These are phyloP conservation scores for Lithobates sylvaticus DNA, from an alignment of 2,797 vertebrate species.

Conservation along the genomic window DNA sequence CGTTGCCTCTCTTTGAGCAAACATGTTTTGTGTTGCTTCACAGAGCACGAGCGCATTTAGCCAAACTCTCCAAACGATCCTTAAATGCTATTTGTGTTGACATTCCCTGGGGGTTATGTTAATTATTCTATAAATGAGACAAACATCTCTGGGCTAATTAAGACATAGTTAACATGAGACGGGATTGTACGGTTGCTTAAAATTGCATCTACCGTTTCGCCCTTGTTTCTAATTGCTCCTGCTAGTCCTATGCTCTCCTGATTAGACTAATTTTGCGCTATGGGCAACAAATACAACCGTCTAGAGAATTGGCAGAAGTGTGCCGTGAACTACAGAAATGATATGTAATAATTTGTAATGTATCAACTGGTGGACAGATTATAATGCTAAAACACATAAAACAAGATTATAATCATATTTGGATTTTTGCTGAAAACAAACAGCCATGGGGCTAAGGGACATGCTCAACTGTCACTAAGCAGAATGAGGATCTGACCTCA, in stretches of 20 bases:
- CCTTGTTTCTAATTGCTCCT: conserved; percentile 48
- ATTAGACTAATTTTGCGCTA: conserved; percentile 45
- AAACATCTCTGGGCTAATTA: conserved; percentile 62
- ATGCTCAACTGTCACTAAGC: neutral
- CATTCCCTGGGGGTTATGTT: conserved; percentile 53
- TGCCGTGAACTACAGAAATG: neutral
- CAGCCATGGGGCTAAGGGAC: neutral
- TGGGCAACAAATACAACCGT: conserved; percentile 2
- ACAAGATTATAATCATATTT: neutral
- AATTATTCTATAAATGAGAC: conserved; percentile 62
- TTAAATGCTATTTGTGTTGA: conserved; percentile 61
- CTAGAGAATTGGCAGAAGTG: conserved; percentile 27
- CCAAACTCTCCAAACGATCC: conserved; percentile 49
- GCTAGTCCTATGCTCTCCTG: conserved; percentile 21
- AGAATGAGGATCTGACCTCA: neutral
- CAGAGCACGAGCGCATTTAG: conserved; percentile 20
- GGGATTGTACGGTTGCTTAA: conserved; percentile 37
- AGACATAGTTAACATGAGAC: conserved; percentile 53
- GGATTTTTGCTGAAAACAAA: neutral
- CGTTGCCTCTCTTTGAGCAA: neutral
- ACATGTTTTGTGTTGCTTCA: conserved; percentile 11
- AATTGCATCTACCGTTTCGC: conserved; percentile 51
- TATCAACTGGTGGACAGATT: neutral
- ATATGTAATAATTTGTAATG: neutral
- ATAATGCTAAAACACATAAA: neutral